These are phyloP conservation scores for Platerodrilus igneus DNA, from an alignment of 2,888 invertebrate genomes.

Conservation along the genomic window DNA sequence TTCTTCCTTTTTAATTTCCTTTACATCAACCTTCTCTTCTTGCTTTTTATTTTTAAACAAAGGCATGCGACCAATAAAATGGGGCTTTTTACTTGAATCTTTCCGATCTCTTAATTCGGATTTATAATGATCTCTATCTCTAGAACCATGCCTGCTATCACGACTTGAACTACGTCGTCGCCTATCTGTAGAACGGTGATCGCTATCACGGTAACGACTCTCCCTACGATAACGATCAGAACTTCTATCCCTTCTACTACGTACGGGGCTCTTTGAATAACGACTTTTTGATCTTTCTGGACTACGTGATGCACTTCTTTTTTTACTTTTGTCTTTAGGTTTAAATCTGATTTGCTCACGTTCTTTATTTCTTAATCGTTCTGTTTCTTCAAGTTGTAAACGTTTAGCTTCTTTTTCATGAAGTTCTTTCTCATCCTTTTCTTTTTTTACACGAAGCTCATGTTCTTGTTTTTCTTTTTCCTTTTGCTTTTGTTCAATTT, in stretches of 20 bases:
- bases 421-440: constrained; percentile 38
- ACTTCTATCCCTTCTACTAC: constrained; percentile 27
- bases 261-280: constrained; percentile 30
- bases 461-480: constrained; percentile 46
- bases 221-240: constrained; percentile 29
- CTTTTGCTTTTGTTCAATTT: constrained; percentile 38
- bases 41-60: constrained; percentile 61
- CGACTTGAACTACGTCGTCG: constrained; percentile 28
- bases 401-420: constrained; percentile 36
- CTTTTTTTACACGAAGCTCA: constrained; percentile 43
- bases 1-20: constrained; percentile 53
- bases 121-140: constrained; percentile 13
- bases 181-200: constrained; percentile 35
- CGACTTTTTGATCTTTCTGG: constrained; percentile 23
- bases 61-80: constrained; percentile 83
- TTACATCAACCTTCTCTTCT: constrained; percentile 48
- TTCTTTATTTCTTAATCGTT: constrained; percentile 41
- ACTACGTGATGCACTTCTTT: constrained; percentile 28
- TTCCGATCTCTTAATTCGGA: constrained; percentile 38
- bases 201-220: constrained; percentile 42
- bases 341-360: constrained; percentile 39
- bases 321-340: constrained; percentile 45
- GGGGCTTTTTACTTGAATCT: constrained; percentile 62
- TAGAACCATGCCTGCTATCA: constrained; percentile 20
- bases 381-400: constrained; percentile 41